phyloP scores from a whole-genome alignment of 2,797 vertebrate genomes.

The Helarctos malayanus region DNA sequence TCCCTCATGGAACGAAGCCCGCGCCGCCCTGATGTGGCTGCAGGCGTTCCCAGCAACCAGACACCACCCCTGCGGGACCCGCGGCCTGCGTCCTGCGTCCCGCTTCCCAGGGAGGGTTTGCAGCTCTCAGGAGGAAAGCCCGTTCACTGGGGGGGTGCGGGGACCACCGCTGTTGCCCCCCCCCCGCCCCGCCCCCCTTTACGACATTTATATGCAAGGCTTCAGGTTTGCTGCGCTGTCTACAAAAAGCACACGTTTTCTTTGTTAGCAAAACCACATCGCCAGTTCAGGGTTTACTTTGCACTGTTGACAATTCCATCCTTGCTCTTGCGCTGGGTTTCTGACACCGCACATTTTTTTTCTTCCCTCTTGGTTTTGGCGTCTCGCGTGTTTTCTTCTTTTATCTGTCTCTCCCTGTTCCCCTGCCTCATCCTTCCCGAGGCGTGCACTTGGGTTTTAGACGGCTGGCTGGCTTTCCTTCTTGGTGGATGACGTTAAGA shows the following conservation, averaged over 20 bases:
- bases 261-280: slow-evolving; percentile 57
- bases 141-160: rapidly evolving
- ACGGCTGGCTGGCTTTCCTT: not conserved
- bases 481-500: not conserved
- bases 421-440: not conserved
- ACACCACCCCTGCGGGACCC: not conserved
- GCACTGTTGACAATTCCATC: slow-evolving; percentile 25
- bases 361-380: slow-evolving; percentile 56
- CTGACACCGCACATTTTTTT: slow-evolving; percentile 46
- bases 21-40: not conserved
- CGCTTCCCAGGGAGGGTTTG: not conserved
- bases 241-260: slow-evolving; percentile 38
- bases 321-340: slow-evolving; percentile 25
- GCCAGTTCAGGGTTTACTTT: slow-evolving; percentile 26
- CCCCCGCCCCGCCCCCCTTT: rapidly evolving
- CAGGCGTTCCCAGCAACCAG: slow-evolving; percentile 51
- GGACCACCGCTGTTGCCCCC: not conserved
- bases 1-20: slow-evolving; percentile 54
- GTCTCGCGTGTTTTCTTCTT: slow-evolving; percentile 52
- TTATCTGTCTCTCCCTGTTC: slow-evolving; percentile 41
- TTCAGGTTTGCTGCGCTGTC: not conserved
- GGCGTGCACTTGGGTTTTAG: not conserved
- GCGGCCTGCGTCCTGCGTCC: not conserved
- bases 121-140: not conserved
- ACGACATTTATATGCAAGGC: not conserved